Percentiles rank a stretch among this genome's conserved stretches.
Evolutionary conservation across 2,797 vertebrate genomes (phyloP).

Genomic region (Synanceia verrucosa): DNA sequence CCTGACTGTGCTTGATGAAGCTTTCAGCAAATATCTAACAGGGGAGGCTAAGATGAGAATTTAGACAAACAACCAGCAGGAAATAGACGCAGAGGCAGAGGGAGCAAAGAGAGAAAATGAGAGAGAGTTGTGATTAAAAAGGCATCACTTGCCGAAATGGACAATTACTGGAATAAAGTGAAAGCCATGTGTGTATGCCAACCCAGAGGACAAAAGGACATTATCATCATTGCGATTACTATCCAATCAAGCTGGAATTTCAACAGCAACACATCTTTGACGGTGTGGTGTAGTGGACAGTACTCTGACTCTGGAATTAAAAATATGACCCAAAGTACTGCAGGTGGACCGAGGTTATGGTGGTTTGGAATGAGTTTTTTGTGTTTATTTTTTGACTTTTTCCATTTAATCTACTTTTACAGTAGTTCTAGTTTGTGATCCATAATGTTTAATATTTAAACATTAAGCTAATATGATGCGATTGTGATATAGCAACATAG

Average conservation of each 20-base stretch:
- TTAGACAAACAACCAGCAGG: slow-evolving; percentile 64
- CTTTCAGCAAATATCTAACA: slow-evolving; percentile 68
- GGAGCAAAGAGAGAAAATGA: neutral
- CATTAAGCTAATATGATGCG: too few relatives aligned
- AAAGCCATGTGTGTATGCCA: neutral
- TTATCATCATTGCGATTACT: slow-evolving; percentile 33
- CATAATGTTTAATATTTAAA: too few relatives aligned
- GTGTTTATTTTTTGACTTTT: too few relatives aligned
- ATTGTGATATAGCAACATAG: too few relatives aligned
- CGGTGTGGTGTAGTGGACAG: neutral
- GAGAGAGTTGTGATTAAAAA: slow-evolving; percentile 55
- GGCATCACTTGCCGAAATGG: slow-evolving; percentile 41
- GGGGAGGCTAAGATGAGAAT: slow-evolving; percentile 58
- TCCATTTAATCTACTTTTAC: too few relatives aligned
- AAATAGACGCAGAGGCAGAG: slow-evolving; percentile 28
- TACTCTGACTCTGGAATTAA: neutral
- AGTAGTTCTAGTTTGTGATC: too few relatives aligned
- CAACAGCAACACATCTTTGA: slow-evolving; percentile 9
- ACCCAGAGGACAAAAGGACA: slow-evolving; percentile 48
- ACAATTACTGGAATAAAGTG: slow-evolving; percentile 44
- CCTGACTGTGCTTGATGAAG: slow-evolving; percentile 72
- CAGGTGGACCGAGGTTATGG: too few relatives aligned
- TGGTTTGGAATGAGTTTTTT: too few relatives aligned
- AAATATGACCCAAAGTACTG: neutral
- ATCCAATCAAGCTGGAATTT: slow-evolving; percentile 24